Percentiles rank a stretch among this genome's conserved stretches.
phyloP scores from a whole-genome alignment of 2,888 invertebrate species.

The Himalopsyche kuldschensis region DNA sequence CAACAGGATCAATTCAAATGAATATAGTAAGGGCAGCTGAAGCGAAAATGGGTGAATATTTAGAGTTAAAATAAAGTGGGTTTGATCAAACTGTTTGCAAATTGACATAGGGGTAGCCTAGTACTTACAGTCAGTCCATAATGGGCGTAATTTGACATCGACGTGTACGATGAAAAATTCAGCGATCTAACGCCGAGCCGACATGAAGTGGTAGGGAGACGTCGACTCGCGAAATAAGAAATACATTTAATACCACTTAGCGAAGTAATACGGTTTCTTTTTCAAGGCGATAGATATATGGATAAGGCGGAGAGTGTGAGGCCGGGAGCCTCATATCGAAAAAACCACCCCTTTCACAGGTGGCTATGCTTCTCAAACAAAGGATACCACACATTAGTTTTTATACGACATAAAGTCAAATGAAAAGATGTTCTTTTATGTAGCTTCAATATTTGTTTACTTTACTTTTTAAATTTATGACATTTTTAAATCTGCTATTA shows the following conservation, averaged over 20 bases:
- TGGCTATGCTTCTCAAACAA: not conserved
- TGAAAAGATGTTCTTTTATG: too few relatives aligned
- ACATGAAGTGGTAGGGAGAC: not conserved
- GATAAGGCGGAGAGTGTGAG: not conserved
- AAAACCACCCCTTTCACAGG: not conserved
- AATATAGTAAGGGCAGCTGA: too few relatives aligned
- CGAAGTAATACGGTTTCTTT: slow-evolving; percentile 27
- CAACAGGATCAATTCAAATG: too few relatives aligned
- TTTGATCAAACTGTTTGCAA: not conserved
- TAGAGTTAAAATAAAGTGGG: too few relatives aligned
- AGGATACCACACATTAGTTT: too few relatives aligned
- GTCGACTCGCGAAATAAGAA: slow-evolving; percentile 28
- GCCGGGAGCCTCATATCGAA: not conserved
- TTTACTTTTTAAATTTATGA: too few relatives aligned
- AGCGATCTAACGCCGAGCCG: slow-evolving; percentile 12
- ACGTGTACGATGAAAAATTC: slow-evolving; percentile 36
- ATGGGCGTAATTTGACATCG: slow-evolving; percentile 38
- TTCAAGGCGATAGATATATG: slow-evolving; percentile 14
- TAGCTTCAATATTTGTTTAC: too few relatives aligned
- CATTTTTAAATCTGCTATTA: too few relatives aligned
- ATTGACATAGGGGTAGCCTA: not conserved
- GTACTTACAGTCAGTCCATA: slow-evolving; percentile 10
- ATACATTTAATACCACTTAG: slow-evolving; percentile 39
- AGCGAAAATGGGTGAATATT: too few relatives aligned
- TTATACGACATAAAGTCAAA: too few relatives aligned